Percentiles rank a stretch among this genome's conserved stretches.
Conservation (phyloP, 2,797 vertebrate species). For the Lates japonicus region DNA sequence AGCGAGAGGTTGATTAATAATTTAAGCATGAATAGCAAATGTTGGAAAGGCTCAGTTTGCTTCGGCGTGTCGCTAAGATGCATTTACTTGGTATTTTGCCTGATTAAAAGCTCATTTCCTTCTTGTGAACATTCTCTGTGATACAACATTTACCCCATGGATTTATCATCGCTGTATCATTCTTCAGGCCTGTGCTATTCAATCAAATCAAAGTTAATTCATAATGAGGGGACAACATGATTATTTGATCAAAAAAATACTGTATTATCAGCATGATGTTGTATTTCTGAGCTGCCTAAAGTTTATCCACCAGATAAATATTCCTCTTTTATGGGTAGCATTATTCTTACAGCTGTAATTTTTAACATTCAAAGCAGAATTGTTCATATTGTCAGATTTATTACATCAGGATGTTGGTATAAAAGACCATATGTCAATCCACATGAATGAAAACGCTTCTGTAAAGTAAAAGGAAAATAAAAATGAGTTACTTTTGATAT, state of each 20-base stretch:
- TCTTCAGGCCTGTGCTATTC: not conserved
- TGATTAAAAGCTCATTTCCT: slow-evolving; percentile 1
- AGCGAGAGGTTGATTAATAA: slow-evolving; percentile 42
- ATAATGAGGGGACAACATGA: not conserved
- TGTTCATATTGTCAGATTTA: not conserved
- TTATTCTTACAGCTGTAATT: not conserved
- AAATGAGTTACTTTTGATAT: too few species aligned
- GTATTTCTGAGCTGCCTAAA: too few species aligned
- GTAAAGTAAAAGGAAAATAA: too few species aligned
- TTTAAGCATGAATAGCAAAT: slow-evolving; percentile 48
- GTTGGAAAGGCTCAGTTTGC: not conserved
- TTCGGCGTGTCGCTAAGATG: not conserved
- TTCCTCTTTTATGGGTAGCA: not conserved
- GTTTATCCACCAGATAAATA: too few species aligned
- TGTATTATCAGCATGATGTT: too few species aligned
- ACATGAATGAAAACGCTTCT: too few species aligned
- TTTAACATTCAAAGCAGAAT: too few species aligned
- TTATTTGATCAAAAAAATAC: not conserved
- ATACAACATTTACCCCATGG: not conserved
- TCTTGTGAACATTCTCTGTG: not conserved
- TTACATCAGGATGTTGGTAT: not conserved
- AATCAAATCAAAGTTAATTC: not conserved
- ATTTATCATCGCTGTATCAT: not conserved
- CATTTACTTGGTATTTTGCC: not conserved
- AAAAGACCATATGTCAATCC: not conserved